Conservation (phyloP, 2,797 vertebrate genomes). For the Tenualosa thibaudeaui region DNA sequence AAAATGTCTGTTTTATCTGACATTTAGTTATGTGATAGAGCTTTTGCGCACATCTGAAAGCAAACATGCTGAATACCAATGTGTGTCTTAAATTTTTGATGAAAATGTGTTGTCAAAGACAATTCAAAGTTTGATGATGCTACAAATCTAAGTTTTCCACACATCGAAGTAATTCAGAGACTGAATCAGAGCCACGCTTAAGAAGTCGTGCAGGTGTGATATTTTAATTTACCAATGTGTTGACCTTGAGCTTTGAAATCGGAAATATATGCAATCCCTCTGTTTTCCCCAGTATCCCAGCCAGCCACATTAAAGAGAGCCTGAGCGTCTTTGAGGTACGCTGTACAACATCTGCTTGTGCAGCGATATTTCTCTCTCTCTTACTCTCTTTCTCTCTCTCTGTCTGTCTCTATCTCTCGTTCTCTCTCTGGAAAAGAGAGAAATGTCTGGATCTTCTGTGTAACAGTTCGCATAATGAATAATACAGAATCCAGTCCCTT, state of each 20-base stretch:
- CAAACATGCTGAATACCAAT: constrained; percentile 6
- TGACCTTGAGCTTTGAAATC: constrained; percentile 70
- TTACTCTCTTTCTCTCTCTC: not conserved
- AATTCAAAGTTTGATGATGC: constrained; percentile 25
- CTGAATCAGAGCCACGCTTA: constrained; percentile 27
- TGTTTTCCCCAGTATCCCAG: constrained; percentile 60
- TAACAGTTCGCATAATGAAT: constrained; percentile 71
- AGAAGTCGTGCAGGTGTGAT: constrained; percentile 61
- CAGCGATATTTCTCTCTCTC: constrained; percentile 61
- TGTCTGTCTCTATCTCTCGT: not conserved
- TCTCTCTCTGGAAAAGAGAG: constrained; percentile 22
- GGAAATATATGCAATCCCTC: constrained; percentile 64
- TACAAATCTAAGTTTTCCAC: not conserved
- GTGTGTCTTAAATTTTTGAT: not conserved
- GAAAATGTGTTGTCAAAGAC: constrained; percentile 14
- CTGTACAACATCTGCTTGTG: constrained; percentile 70
- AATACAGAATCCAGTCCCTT: constrained; percentile 71
- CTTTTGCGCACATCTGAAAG: constrained; percentile 13
- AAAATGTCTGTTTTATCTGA: constrained; percentile 15
- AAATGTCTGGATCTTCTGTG: constrained; percentile 50
- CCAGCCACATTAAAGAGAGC: constrained; percentile 65
- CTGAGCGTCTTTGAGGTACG: not conserved
- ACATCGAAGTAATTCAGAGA: not conserved
- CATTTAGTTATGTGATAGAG: constrained; percentile 16
- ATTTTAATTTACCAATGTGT: constrained; percentile 66